Conservation (phyloP, 2,113 vertebrate genomes). For the Neomonachus schauinslandi region DNA sequence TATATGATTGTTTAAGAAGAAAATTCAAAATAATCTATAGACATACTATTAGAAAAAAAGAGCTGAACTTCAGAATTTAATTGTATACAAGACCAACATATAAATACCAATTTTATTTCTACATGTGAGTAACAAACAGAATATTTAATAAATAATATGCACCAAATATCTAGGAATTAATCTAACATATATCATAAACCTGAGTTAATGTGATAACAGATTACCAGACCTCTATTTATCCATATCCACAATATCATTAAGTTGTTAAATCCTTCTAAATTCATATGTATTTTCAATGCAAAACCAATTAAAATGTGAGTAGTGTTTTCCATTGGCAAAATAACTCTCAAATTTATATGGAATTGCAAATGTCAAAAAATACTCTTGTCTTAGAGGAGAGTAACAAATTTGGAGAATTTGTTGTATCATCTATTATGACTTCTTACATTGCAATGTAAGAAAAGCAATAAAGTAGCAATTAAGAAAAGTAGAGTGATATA, state of each 20-base stretch:
- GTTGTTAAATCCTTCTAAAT: not conserved
- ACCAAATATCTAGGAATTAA: not conserved
- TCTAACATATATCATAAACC: not conserved
- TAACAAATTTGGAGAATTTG: not conserved
- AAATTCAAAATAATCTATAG: not conserved
- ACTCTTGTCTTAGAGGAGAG: not conserved
- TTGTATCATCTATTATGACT: not conserved
- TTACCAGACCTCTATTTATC: not conserved
- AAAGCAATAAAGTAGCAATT: not conserved
- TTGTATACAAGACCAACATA: not conserved
- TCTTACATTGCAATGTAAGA: not conserved
- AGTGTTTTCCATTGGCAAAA: not conserved
- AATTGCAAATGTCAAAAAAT: not conserved
- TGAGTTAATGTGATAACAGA: not conserved
- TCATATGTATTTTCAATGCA: not conserved
- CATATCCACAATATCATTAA: not conserved
- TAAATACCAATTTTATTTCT: not conserved
- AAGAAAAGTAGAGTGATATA: not conserved
- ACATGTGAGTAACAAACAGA: not conserved
- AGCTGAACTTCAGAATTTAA: not conserved
- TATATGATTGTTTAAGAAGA: not conserved
- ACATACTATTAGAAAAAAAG: not conserved
- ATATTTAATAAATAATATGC: not conserved
- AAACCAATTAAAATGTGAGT: not conserved
- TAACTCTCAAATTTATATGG: not conserved